These are phyloP conservation scores for Macrocentrus cingulum DNA, from an alignment of 1,140 invertebrate genomes.

Conservation along the genomic window DNA sequence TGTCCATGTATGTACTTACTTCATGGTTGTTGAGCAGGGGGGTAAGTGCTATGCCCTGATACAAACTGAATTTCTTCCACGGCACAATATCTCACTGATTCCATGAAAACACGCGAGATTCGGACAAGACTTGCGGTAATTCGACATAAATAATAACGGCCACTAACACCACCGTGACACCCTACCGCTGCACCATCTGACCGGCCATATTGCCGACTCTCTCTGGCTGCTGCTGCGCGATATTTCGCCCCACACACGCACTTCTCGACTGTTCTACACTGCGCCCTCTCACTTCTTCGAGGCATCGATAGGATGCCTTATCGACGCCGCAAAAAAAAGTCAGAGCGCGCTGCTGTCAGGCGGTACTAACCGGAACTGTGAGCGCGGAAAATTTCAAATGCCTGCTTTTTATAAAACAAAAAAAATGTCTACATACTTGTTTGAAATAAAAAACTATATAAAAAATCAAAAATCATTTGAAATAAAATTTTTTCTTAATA, in stretches of 20 bases:
- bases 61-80: slow-evolving; percentile 49
- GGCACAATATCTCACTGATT: slow-evolving; percentile 54
- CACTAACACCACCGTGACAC: slow-evolving; percentile 56
- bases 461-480: too few species aligned
- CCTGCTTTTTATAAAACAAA: too few species aligned
- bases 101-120: slow-evolving; percentile 58
- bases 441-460: too few species aligned
- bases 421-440: too few species aligned
- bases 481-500: too few species aligned
- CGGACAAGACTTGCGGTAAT: slow-evolving; percentile 53
- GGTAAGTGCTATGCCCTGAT: slow-evolving; percentile 56
- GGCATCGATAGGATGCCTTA: too few species aligned
- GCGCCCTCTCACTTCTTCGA: too few species aligned
- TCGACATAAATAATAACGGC: slow-evolving; percentile 55
- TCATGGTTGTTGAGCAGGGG: slow-evolving; percentile 53
- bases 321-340: too few species aligned
- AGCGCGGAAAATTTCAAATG: too few species aligned
- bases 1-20: slow-evolving; percentile 43
- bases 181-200: slow-evolving; percentile 51
- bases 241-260: background rate
- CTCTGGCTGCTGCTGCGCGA: slow-evolving; percentile 4
- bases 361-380: too few species aligned
- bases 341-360: too few species aligned
- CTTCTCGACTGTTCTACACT: background rate
- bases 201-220: slow-evolving; percentile 53